These are phyloP conservation scores for Eumacrocentrus americanus DNA, from an alignment of 2,888 invertebrate species.

Conservation along the genomic window DNA sequence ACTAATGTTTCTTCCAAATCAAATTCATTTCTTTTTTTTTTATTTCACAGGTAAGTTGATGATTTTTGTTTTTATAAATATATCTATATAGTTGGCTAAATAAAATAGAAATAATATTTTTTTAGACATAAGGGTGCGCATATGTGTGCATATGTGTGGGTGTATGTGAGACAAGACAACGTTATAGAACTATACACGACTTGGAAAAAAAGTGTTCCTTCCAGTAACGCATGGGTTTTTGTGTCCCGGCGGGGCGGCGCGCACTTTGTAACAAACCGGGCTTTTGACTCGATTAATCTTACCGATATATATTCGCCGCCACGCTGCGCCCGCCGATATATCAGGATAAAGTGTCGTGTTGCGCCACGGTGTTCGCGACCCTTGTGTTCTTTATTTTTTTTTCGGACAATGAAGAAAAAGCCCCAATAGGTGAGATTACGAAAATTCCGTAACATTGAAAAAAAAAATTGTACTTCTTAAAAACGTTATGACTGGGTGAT, in stretches of 20 bases:
- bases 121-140: background rate
- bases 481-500: too few species aligned
- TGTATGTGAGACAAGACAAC: constrained; percentile 39
- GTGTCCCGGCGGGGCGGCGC: constrained; percentile 54
- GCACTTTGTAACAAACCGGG: constrained; percentile 61
- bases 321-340: constrained; percentile 52
- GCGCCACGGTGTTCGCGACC: constrained; percentile 22
- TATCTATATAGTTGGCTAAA: too few species aligned
- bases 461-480: too few species aligned
- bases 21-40: background rate
- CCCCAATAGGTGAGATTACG: too few species aligned
- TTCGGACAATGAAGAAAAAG: background rate
- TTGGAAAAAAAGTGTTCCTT: constrained; percentile 28
- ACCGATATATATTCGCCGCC: constrained; percentile 49
- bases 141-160: constrained; percentile 31
- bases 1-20: constrained; percentile 4
- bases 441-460: too few species aligned
- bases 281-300: constrained; percentile 62
- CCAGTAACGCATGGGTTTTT: constrained; percentile 45
- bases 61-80: constrained; percentile 40
- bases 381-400: background rate
- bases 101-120: constrained; percentile 1
- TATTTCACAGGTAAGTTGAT: constrained; percentile 43
- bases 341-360: constrained; percentile 44
- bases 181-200: constrained; percentile 43